Conservation (phyloP, 2,797 vertebrate genomes). For the Antrozous pallidus region DNA sequence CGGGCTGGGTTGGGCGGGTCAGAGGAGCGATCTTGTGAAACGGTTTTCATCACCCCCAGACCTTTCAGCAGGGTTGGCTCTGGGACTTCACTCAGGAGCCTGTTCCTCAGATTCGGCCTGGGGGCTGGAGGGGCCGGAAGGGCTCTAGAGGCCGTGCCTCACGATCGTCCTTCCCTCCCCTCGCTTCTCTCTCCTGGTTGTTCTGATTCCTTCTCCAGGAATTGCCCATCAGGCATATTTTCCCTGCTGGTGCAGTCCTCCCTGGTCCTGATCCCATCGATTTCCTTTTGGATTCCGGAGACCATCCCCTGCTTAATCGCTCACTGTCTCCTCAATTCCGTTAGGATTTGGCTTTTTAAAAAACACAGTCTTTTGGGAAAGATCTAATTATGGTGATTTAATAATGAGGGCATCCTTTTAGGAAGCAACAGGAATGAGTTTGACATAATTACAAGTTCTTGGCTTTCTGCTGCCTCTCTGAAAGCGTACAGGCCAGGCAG, state of each 20-base stretch:
- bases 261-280: background rate
- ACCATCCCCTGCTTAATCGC: background rate
- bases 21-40: background rate
- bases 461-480: background rate
- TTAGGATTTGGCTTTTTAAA: background rate
- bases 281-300: background rate
- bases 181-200: background rate
- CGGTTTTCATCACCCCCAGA: background rate
- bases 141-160: background rate
- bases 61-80: background rate
- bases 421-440: background rate
- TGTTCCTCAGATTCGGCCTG: background rate
- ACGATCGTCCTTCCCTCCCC: background rate
- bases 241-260: background rate
- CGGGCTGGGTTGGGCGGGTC: background rate
- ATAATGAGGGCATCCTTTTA: background rate
- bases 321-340: background rate
- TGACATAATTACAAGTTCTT: background rate
- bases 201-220: background rate
- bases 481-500: accelerated
- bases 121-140: background rate
- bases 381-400: background rate
- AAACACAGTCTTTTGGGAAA: background rate
- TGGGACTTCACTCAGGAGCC: background rate
- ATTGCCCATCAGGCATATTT: background rate